Conservation (phyloP, 1,140 invertebrate species). For the Cydia amplana region DNA sequence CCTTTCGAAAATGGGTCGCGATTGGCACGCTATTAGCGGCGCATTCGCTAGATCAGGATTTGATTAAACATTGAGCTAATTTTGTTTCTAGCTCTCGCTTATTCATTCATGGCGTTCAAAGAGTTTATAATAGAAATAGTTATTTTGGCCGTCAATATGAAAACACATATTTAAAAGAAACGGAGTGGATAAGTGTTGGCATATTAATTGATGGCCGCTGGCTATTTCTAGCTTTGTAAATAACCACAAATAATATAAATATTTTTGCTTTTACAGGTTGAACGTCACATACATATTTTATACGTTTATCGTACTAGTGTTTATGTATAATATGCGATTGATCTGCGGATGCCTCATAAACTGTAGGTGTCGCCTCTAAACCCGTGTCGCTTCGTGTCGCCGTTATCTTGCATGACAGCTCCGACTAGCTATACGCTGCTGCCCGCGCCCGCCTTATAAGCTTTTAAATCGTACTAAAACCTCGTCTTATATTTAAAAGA, state of each 20-base stretch:
- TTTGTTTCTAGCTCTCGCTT: no score
- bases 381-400: constrained; percentile 8
- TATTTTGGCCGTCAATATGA: no score
- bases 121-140: no score
- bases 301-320: constrained; percentile 12
- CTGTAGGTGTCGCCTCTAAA: not conserved
- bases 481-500: no score
- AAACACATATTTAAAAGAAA: no score
- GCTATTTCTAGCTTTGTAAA: not conserved
- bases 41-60: no score
- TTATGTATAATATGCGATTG: constrained; percentile 14
- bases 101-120: no score
- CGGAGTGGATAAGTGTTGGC: not conserved
- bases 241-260: not conserved
- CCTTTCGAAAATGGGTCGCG: no score
- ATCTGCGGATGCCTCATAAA: not conserved
- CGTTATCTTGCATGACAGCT: constrained; percentile 4
- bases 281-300: not conserved
- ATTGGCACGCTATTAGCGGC: no score
- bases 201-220: no score
- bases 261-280: not conserved
- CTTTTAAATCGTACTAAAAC: not conserved
- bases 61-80: no score
- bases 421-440: not conserved
- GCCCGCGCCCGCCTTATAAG: not conserved